Base-by-base conservation (phyloP, 2,113 vertebrate genomes). In the Barnardius zonarius region DNA sequence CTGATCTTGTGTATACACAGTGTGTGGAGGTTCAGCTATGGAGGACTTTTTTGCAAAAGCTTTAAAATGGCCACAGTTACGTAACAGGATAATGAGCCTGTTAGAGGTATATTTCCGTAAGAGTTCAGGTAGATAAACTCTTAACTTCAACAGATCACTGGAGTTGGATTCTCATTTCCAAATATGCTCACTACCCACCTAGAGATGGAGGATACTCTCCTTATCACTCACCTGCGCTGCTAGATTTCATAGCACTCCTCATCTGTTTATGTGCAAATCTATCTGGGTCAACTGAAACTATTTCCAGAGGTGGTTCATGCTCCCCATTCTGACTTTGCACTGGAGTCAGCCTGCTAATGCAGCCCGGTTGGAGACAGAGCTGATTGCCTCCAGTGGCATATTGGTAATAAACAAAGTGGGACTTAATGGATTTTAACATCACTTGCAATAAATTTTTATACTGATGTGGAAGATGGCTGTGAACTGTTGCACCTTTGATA, bases 391-490 rank as follows among this genome's bases (percentile, higher is more conserved):
- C 72, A 67, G 92, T 13, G 0, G 7, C 9, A 13, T 37, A 86
- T 80, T 48, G 8, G 68, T 79, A 89, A 85, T 75, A 92, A 83
- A 83, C 62, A 73, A 88, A 77, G 13, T 73, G 43, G 14, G 39
- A 25, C 64, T 67, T 96, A 66, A 77, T 83, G 54, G 68, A 77
- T 96, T 97, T 93, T 93, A 72, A 86, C 79, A 75, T 92, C 27
- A 33, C 14, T 83, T 67, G 46, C 3, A 3, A n/a, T 83, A 78
- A 44, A 33, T 83, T 90, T 96, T 93, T 63, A 59, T 75, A 48
- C 67, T 92, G 66, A 27, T 86, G 48, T 90, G 72, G 69, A 90
- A 86, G 73, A 49, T 82, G 57, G n/a, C 48, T 80, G 73, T 77
- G 83, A 88, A 28, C 43, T 86, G 5, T 11, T 43, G 13, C 0